Evolutionary conservation across 2,797 vertebrate species (phyloP).

Genomic region (Tenualosa ilisha): DNA sequence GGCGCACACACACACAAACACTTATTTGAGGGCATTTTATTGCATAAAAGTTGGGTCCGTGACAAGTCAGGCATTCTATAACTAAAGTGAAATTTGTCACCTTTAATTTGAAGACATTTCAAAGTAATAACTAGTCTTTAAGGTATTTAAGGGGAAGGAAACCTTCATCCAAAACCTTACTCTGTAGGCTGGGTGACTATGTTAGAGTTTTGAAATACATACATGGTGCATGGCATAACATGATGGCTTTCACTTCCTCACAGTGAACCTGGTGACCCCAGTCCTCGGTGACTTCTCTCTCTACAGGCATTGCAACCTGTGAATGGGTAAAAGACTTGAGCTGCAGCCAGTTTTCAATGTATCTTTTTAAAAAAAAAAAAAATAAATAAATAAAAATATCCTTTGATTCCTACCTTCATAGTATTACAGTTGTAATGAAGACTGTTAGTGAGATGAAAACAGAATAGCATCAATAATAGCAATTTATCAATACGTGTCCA

Average conservation of each 20-base stretch:
- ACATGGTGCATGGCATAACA: not conserved
- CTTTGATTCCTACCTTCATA: no score
- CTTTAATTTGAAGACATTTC: not conserved
- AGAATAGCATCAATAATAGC: no score
- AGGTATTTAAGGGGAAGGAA: not conserved
- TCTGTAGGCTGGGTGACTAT: not conserved
- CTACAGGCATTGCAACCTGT: not conserved
- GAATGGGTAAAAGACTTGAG: not conserved
- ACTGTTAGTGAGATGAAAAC: no score
- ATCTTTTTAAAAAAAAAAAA: no score
- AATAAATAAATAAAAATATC: no score
- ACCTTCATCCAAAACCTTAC: not conserved
- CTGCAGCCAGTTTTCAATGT: not conserved
- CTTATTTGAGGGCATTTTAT: not conserved
- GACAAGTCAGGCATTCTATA: not conserved
- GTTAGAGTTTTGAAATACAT: not conserved
- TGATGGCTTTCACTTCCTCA: slow-evolving; percentile 53
- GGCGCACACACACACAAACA: not conserved
- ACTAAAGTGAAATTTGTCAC: not conserved
- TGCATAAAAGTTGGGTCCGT: not conserved
- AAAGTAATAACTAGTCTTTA: not conserved
- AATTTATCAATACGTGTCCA: no score
- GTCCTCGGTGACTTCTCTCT: not conserved
- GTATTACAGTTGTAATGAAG: no score
- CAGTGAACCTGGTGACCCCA: slow-evolving; percentile 43